Evolutionary conservation across 2,888 invertebrate genomes (phyloP), one percentile per base, ranked within the genome.

Genomic region (Ethmia dodecea): DNA sequence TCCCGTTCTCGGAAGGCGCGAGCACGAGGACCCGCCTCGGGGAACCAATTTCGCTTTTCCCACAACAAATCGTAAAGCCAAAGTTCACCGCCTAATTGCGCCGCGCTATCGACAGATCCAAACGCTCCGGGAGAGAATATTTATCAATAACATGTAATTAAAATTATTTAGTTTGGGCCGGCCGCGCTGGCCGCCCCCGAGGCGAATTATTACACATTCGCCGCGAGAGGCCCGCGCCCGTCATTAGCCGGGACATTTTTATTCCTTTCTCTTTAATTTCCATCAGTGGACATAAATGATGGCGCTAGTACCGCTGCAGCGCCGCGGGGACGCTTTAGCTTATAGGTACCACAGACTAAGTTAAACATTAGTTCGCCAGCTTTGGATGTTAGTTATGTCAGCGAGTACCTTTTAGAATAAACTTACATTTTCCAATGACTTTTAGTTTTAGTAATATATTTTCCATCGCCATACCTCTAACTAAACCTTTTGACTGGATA

Each of bases 91-190:
- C 58, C 77, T 84, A 83, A 84, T 81, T 81, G 74, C 70, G 69
- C 70, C 71, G 74, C 69, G 71, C 69, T 75, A 78, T 78, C 81
- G 77, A 73, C 64, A 71, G 74, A 76, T 77, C 76, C 58, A 48
- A 67, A 53, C 78, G 80, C 79, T 76, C 61, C 70, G 65, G 65
- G 71, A 72, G 63, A 72, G 68, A 73, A 74, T 75, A 79, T 84
- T 77, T 76, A 83, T 83, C 83, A 80, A 86, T 81, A 83, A 81
- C 80, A 73, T 83, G 74, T 84, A 86, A 86, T 86, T 86, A 86
- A 84, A 86, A 84, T 76, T 79, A 79, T 84, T 81, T 26, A 12
- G 26, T 26, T 10, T 70, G 59, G 52, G 53, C 61, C 55, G 55
- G 59, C 39, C n/a, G n/a, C n/a, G 39, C 45, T 39, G 43, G 57